phyloP scores from a whole-genome alignment of 2,113 vertebrate genomes.

The Oceanodroma tethys region DNA sequence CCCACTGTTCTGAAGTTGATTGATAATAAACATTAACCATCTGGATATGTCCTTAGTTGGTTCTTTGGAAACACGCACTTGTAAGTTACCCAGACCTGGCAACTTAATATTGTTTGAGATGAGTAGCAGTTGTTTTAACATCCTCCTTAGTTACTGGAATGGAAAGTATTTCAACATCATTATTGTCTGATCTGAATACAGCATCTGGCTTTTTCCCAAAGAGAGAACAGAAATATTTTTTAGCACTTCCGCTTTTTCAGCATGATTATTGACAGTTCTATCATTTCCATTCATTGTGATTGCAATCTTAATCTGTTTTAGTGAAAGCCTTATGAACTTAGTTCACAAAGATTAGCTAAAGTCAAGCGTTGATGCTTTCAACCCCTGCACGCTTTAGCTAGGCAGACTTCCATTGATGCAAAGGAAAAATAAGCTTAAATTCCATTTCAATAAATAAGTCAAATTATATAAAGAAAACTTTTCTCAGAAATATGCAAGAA shows the following conservation, averaged over 20 bases:
- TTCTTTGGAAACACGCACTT: neutral
- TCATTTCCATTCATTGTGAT: neutral
- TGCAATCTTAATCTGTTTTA: neutral
- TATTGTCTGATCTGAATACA: conserved; percentile 37
- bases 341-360: neutral
- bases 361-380: neutral
- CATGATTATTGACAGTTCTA: neutral
- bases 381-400: neutral
- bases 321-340: neutral
- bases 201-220: conserved; percentile 36
- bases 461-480: neutral
- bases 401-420: neutral
- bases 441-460: neutral
- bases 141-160: conserved; percentile 65
- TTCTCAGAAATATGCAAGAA: neutral
- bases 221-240: conserved; percentile 29
- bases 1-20: neutral
- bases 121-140: conserved; percentile 61
- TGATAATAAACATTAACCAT: conserved; percentile 18
- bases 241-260: conserved; percentile 21
- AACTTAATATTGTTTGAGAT: conserved; percentile 17
- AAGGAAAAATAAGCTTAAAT: neutral
- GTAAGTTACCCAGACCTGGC: conserved; percentile 17
- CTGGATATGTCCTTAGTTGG: conserved; percentile 18
- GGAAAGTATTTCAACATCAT: conserved; percentile 63